Percentiles rank a stretch among this genome's conserved stretches.
Conservation (phyloP, 2,888 invertebrate genomes). For the Eueremaeus valkanovi region DNA sequence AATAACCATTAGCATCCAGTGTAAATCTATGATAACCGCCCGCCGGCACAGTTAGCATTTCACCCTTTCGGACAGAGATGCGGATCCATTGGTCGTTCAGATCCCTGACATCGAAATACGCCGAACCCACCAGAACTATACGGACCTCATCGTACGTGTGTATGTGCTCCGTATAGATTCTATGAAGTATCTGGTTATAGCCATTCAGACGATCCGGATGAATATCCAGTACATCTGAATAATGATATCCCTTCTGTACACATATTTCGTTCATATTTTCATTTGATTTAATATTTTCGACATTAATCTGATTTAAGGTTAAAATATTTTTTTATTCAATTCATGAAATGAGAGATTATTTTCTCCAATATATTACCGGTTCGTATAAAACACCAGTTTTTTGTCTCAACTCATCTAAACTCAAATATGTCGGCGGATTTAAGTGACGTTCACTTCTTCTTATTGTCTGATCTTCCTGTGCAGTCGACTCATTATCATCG, state of each 20-base stretch:
- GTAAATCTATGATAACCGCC: background rate
- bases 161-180: background rate
- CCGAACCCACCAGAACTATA: background rate
- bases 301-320: background rate
- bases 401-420: slow-evolving; percentile 63
- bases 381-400: slow-evolving; percentile 84
- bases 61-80: background rate
- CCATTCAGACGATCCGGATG: background rate
- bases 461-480: slow-evolving; percentile 64
- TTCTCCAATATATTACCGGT: slow-evolving; percentile 61
- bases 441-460: slow-evolving; percentile 70
- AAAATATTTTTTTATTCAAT: background rate
- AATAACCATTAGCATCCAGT: background rate
- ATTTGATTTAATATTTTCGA: background rate
- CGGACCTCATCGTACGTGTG: background rate
- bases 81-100: background rate
- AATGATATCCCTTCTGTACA: background rate
- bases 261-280: background rate
- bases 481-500: slow-evolving; percentile 60
- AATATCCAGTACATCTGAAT: background rate
- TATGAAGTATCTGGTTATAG: background rate
- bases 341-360: background rate
- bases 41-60: background rate
- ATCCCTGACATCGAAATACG: background rate
- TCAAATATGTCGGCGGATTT: slow-evolving; percentile 68